These are phyloP conservation scores for Limnephilus rhombicus DNA, from an alignment of 2,888 invertebrate genomes.

Conservation along the genomic window DNA sequence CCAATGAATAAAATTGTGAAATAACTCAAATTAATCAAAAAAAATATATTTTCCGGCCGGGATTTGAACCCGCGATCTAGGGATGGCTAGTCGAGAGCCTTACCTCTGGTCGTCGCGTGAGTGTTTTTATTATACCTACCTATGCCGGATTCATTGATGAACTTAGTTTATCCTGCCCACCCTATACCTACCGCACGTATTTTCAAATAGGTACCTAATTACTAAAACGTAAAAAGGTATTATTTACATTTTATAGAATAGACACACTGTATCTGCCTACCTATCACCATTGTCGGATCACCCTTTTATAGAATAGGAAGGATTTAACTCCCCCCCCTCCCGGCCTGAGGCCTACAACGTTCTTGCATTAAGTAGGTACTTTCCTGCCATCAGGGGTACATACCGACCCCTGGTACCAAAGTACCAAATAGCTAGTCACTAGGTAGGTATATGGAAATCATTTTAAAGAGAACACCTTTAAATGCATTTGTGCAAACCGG, in stretches of 20 bases:
- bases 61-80: too few species aligned
- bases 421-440: not conserved
- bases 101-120: too few species aligned
- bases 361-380: slow-evolving; percentile 1
- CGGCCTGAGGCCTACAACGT: not conserved
- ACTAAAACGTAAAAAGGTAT: not conserved
- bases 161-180: not conserved
- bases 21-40: too few species aligned
- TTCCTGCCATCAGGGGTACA: not conserved
- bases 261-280: not conserved
- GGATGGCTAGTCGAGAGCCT: too few species aligned
- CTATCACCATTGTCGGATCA: not conserved
- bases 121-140: too few species aligned
- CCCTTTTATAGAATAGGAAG: not conserved
- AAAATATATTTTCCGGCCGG: too few species aligned
- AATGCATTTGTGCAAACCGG: too few species aligned
- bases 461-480: too few species aligned
- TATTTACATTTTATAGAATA: not conserved
- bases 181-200: not conserved
- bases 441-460: not conserved
- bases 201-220: not conserved
- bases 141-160: too few species aligned
- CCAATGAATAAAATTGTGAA: too few species aligned
- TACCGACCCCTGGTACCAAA: not conserved
- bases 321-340: not conserved